Evolutionary conservation across 1,140 invertebrate species (phyloP), one percentile per base, ranked within the genome.

Genomic region (Rhynchophorus ferrugineus): DNA sequence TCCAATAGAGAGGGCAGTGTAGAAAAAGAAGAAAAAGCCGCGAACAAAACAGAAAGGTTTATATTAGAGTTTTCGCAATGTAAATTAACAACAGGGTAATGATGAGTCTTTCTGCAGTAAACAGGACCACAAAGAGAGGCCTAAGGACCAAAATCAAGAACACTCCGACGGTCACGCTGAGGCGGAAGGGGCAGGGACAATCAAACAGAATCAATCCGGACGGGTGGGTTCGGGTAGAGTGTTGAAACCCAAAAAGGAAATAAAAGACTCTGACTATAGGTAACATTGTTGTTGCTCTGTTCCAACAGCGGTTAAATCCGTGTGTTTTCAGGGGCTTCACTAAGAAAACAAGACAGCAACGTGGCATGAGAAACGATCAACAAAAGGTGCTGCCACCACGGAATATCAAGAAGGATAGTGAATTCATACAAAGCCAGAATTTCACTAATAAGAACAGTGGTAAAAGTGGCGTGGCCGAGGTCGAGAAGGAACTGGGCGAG

Each of bases 401-500:
- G 22, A 59, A 60, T 11, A 8, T 13, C 19, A 57, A 49, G 33
- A 56, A 56, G 33, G 60, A 60, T 56, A 46, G 34, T 14, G 66
- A 56, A 53, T 68, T 51, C 69, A 71, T 57, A 57, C 60, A 51
- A 72, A 71, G 59, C 56, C 68, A 58, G 73, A 74, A 65, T 71
- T 70, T 52, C 62, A 70, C 43, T 65, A 61, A 64, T 65, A 56
- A 71, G 46, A 60, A 53, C 33, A 60, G 37, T 9, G 50, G 41
- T 24, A 16, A 22, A n/a, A 44, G 42, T 33, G 38, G 37, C 21
- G 66, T 56, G 68, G 65, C 39, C 5, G 71, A 73, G 33, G 51
- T 76, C 22, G 64, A 70, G 52, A 73, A 70, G 49, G 73, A 76
- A 19, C 69, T 76, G 64, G 72, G 71, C 56, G 70, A 73, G 47